Base-by-base conservation (phyloP, 30 jellyfish, hydroid and myxozoan species). In the Hydractinia echinata region DNA sequence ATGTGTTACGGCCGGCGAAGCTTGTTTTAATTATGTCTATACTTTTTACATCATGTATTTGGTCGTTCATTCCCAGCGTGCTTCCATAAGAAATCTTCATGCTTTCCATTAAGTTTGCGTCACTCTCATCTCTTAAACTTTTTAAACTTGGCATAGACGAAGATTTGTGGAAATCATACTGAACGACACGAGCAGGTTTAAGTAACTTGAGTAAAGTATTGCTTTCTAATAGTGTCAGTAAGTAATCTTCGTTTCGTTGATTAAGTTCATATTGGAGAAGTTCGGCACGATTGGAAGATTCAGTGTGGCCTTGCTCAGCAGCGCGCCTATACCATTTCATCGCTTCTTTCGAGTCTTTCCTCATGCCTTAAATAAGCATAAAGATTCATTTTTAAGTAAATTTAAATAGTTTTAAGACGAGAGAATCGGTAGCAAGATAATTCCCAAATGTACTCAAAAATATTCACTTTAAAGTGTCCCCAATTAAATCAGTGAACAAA, bases 281-380 rank as follows among this genome's bases (percentile, higher is more conserved):
- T 66, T 77, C 85, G 51, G 60, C 20, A 18, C 85, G 53, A 10
- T 54, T 50, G 11, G 53, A 55, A 18, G 74, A 53, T 53, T 77
- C 55, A 18, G 21, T 16, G 54, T 77, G 74, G 53, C 85, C 85
- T n/a, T 61, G 18, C 20, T 61, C 16, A 53, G 53, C 51, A 5
- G 85, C 85, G 18, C 10, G 53, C 11, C 4, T 16, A 60, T 53
- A 77, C 85, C 85, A 77, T 16, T 77, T 10, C 60, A 77, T 9
- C 19, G 85, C 85, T 14, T 54, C 55, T 13, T 54, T 54, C 30
- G 5, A 77, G 54, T 77, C 78, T n/a, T 61, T 56, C 5, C 30
- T 10, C 18, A 61, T 30, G 3, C 74, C 85, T 77, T 8, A n/a
- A 14, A 4, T 53, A 77, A 14, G 44, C 13, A 5, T 10, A 77